Evolutionary conservation across 2,113 vertebrate species (phyloP).

Genomic region (Nothocercus julius): DNA sequence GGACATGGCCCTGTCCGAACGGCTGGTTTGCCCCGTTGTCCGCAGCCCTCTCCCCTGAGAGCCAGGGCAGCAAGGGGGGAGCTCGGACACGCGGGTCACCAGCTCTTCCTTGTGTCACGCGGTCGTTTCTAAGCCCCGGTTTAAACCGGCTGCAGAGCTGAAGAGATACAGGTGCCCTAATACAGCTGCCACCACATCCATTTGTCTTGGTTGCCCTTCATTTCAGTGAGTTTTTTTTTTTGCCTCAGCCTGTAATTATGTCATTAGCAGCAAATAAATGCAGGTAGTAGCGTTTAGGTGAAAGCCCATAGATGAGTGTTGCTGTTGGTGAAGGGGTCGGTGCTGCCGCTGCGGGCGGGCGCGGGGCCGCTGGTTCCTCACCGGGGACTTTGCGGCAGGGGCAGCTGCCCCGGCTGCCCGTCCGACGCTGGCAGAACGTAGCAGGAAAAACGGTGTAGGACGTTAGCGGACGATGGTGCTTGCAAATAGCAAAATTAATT

Average conservation of each 20-base stretch:
- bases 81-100: accelerated
- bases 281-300: background rate
- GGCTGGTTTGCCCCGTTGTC: background rate
- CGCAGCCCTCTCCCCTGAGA: background rate
- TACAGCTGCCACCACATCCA: accelerated
- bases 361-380: background rate
- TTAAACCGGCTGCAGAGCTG: background rate
- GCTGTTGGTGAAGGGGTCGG: accelerated
- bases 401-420: background rate
- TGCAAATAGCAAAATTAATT: conserved; percentile 7
- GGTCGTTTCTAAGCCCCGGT: background rate
- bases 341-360: accelerated
- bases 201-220: background rate
- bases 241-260: background rate
- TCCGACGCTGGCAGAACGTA: background rate
- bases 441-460: background rate
- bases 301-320: background rate
- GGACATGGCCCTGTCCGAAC: accelerated
- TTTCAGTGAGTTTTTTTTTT: background rate
- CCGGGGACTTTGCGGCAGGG: background rate
- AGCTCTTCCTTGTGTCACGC: accelerated
- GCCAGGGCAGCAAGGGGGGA: background rate
- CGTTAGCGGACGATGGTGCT: background rate
- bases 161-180: accelerated
- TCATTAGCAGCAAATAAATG: background rate